Evolutionary conservation across 2,797 vertebrate genomes (phyloP).

Genomic region (Mus minutoides): DNA sequence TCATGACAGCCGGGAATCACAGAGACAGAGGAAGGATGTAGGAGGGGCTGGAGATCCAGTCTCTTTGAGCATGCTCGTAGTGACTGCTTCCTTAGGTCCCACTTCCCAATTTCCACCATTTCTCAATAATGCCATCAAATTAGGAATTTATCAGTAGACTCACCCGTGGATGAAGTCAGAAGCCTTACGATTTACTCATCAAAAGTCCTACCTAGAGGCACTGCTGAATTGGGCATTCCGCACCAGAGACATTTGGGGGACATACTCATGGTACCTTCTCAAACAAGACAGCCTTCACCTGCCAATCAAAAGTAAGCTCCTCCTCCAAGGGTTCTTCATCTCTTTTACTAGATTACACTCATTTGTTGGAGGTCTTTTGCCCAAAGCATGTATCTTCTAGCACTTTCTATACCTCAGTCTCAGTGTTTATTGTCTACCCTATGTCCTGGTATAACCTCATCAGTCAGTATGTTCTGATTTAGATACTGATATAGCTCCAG

Average conservation of each 20-base stretch:
- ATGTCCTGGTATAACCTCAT: neutral
- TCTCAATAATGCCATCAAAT: neutral
- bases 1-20: neutral
- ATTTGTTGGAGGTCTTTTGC: neutral
- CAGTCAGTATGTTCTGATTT: neutral
- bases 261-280: neutral
- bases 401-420: neutral
- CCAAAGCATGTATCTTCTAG: neutral
- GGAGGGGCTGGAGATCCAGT: neutral
- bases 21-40: neutral
- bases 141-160: neutral
- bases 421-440: neutral
- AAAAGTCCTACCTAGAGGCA: neutral
- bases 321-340: neutral
- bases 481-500: neutral
- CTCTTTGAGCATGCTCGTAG: neutral
- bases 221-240: neutral
- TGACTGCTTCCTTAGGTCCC: neutral
- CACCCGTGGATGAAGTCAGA: neutral
- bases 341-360: neutral
- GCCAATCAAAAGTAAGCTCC: neutral
- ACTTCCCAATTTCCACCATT: neutral
- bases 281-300: neutral
- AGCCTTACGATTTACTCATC: neutral
- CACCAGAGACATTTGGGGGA: neutral